phyloP scores from a whole-genome alignment of 1,140 invertebrate species.

The Monomorium pharaonis region DNA sequence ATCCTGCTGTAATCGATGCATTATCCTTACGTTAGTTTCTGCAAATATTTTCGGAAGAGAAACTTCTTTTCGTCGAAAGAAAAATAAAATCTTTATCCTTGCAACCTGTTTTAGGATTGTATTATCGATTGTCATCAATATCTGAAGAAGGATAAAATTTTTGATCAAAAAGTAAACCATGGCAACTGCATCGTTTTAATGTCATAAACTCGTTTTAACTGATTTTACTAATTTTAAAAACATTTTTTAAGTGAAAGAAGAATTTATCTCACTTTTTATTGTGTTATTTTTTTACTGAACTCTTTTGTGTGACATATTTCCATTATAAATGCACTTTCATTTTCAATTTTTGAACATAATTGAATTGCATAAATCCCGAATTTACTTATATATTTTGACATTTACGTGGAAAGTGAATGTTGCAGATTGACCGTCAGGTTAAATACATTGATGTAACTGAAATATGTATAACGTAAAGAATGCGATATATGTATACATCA shows the following conservation, averaged over 20 bases:
- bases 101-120: not conserved
- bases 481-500: no score
- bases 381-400: no score
- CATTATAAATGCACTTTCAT: no score
- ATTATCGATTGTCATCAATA: not conserved
- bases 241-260: no score
- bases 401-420: no score
- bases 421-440: not conserved
- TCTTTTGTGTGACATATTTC: no score
- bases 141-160: not conserved
- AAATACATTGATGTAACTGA: not conserved
- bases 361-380: no score
- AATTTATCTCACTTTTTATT: no score
- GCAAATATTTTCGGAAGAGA: not conserved
- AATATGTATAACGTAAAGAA: not conserved
- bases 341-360: no score
- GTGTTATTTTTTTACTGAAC: no score
- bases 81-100: not conserved
- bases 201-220: no score
- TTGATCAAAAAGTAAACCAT: not conserved
- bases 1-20: not conserved
- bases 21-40: not conserved
- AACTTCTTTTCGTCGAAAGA: not conserved
- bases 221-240: no score
- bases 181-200: not conserved